A percentile compares a stretch with the other conserved stretches of the same genome.
Evolutionary conservation across 2,888 invertebrate species (phyloP).

Genomic region (Melanargia galathea): DNA sequence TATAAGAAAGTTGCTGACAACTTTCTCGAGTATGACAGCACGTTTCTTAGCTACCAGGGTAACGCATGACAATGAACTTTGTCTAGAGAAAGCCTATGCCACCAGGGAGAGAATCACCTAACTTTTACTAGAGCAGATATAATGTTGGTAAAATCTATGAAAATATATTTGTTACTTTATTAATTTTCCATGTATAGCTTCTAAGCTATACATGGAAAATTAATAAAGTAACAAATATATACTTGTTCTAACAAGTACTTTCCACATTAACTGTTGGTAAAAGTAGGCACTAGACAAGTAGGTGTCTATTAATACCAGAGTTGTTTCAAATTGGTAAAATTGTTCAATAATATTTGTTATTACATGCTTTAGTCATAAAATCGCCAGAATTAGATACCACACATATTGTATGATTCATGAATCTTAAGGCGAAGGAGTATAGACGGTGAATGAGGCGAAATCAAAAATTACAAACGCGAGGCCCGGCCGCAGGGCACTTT

Average conservation of each 20-base stretch:
- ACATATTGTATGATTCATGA: neutral
- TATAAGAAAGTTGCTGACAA: conserved; percentile 11
- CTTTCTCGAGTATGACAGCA: conserved; percentile 10
- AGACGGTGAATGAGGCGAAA: conserved; percentile 45
- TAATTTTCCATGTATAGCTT: too few species aligned
- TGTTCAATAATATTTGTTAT: too few species aligned
- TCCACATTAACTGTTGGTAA: too few species aligned
- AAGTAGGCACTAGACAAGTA: too few species aligned
- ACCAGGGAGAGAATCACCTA: neutral
- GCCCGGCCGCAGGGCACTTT: conserved; percentile 66
- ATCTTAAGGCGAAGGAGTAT: conserved; percentile 20
- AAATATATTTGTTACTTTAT: neutral
- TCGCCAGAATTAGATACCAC: conserved; percentile 15
- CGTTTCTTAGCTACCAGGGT: conserved; percentile 9
- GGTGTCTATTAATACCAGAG: too few species aligned
- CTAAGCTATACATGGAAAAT: too few species aligned
- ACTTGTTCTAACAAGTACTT: neutral
- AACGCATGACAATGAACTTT: conserved; percentile 21
- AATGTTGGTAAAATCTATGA: neutral
- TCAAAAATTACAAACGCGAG: conserved; percentile 44
- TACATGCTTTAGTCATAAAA: too few species aligned
- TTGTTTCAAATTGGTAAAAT: too few species aligned
- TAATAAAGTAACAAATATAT: neutral
- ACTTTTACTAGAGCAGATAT: neutral
- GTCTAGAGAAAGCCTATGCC: conserved; percentile 16